These are phyloP conservation scores for Eudemis profundana DNA, from an alignment of 2,888 invertebrate species.

Conservation along the genomic window DNA sequence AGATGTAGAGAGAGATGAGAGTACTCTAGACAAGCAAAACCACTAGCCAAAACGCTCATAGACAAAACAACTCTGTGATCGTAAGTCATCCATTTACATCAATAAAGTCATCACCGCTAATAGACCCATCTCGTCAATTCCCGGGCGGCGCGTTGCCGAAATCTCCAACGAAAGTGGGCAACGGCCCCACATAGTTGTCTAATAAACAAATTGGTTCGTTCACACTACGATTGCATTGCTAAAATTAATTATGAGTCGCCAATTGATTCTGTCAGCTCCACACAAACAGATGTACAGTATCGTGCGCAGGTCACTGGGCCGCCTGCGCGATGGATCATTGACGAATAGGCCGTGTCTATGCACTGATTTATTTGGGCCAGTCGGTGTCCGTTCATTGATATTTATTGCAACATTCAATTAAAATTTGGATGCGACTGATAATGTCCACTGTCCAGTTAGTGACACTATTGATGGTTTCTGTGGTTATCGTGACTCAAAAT, in stretches of 20 bases:
- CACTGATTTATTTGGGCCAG: slow-evolving; percentile 38
- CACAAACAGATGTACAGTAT: slow-evolving; percentile 65
- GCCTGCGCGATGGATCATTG: slow-evolving; percentile 44
- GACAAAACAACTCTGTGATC: neutral
- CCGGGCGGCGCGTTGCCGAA: slow-evolving; percentile 49
- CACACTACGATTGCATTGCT: slow-evolving; percentile 59
- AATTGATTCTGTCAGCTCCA: slow-evolving; percentile 75
- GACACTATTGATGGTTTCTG: neutral
- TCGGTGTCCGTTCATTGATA: slow-evolving; percentile 34
- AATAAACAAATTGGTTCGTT: slow-evolving; percentile 61
- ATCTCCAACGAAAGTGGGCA: slow-evolving; percentile 56
- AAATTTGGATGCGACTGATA: slow-evolving; percentile 6
- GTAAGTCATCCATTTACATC: slow-evolving; percentile 17
- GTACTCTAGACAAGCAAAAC: neutral
- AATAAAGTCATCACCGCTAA: slow-evolving; percentile 23
- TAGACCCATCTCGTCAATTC: slow-evolving; percentile 27
- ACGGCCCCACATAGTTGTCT: slow-evolving; percentile 54
- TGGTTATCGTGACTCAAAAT: neutral
- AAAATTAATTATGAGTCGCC: slow-evolving; percentile 73
- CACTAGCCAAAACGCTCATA: neutral
- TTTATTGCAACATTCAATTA: slow-evolving; percentile 30
- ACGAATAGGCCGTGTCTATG: slow-evolving; percentile 18
- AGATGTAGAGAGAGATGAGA: too few species aligned
- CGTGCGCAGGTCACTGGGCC: slow-evolving; percentile 65
- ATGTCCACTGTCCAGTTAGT: slow-evolving; percentile 9